These are phyloP conservation scores for Andrena fulva DNA, from an alignment of 2,888 invertebrate genomes.

Conservation along the genomic window DNA sequence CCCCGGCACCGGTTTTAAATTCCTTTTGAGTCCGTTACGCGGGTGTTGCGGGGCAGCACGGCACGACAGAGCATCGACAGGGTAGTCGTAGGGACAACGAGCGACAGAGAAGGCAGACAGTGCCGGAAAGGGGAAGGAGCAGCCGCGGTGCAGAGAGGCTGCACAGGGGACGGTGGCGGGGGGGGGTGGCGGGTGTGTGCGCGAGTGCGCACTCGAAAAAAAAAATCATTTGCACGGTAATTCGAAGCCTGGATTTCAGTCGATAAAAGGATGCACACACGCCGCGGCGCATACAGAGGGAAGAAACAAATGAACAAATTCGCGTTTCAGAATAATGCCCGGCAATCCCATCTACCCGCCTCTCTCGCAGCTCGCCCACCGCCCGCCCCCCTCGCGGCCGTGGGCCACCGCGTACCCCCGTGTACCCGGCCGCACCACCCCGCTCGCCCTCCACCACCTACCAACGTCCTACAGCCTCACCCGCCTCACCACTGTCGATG, in stretches of 20 bases:
- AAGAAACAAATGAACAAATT: slow-evolving; percentile 85
- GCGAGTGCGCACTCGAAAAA: slow-evolving; percentile 74
- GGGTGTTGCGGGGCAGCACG: slow-evolving; percentile 49
- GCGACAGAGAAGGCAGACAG: slow-evolving; percentile 11
- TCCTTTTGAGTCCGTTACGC: slow-evolving; percentile 81
- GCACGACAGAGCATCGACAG: slow-evolving; percentile 31
- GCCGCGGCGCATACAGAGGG: slow-evolving; percentile 84
- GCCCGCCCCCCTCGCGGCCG: slow-evolving; percentile 35
- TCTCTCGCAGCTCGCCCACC: slow-evolving; percentile 65
- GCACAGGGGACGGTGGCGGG: slow-evolving; percentile 61
- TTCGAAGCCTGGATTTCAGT: slow-evolving; percentile 85
- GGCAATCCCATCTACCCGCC: slow-evolving; percentile 84
- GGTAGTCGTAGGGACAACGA: slow-evolving; percentile 5
- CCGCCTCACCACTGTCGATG: slow-evolving; percentile 71
- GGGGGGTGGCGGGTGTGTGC: slow-evolving; percentile 49
- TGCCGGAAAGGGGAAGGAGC: slow-evolving; percentile 28
- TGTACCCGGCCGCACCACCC: slow-evolving; percentile 70
- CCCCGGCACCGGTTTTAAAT: slow-evolving; percentile 81
- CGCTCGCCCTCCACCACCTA: slow-evolving; percentile 74
- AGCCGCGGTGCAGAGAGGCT: slow-evolving; percentile 40
- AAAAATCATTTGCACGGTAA: slow-evolving; percentile 85
- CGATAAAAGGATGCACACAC: slow-evolving; percentile 85
- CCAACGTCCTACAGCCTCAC: slow-evolving; percentile 65
- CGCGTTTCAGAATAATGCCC: slow-evolving; percentile 85
- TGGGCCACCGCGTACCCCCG: slow-evolving; percentile 71